These are phyloP conservation scores for Piaya cayana DNA, from an alignment of 2,113 vertebrate species.

Conservation along the genomic window DNA sequence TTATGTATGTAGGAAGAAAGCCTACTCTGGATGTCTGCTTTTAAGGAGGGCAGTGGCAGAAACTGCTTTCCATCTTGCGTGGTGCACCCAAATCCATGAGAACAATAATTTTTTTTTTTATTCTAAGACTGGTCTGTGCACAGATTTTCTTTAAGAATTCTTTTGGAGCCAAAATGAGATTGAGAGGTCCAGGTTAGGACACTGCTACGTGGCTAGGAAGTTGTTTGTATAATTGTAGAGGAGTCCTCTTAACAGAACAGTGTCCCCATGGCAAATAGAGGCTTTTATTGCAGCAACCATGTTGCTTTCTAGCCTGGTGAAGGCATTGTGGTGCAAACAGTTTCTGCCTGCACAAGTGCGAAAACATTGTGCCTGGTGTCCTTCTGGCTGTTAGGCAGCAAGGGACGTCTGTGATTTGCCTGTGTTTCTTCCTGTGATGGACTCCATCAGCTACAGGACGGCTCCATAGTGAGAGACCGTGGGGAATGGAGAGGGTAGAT, in stretches of 20 bases:
- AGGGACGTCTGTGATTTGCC: slow-evolving; percentile 25
- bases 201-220: background rate
- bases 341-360: slow-evolving; percentile 25
- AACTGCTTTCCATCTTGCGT: background rate
- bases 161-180: background rate
- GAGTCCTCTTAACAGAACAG: background rate
- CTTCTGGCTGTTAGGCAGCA: background rate
- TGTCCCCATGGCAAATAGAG: background rate
- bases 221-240: background rate
- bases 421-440: background rate
- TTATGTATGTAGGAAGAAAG: background rate
- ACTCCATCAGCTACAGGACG: background rate
- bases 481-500: background rate
- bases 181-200: background rate
- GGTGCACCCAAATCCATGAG: background rate
- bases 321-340: background rate
- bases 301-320: background rate
- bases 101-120: background rate
- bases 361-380: slow-evolving; percentile 21
- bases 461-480: background rate
- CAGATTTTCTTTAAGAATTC: background rate
- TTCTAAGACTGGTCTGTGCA: background rate
- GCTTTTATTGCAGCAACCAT: background rate
- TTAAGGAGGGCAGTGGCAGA: background rate
- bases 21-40: background rate